These are phyloP conservation scores for Prionace glauca DNA, from an alignment of 2,797 vertebrate genomes.

Conservation along the genomic window DNA sequence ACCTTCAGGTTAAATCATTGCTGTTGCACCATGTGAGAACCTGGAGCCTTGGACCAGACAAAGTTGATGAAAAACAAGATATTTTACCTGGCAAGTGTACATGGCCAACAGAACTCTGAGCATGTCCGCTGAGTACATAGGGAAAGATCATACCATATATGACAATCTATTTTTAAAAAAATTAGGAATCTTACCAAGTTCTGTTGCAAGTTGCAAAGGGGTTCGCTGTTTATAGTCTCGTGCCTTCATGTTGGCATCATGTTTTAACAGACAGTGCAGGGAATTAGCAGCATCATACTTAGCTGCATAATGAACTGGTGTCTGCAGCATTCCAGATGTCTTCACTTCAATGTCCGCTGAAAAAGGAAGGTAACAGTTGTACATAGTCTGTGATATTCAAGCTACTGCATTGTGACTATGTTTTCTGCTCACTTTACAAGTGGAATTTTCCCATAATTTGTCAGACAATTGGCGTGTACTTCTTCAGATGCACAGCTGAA, in stretches of 20 bases:
- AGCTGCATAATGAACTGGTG: conserved; percentile 42
- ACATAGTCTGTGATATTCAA: background rate
- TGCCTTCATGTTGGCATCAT: conserved; percentile 36
- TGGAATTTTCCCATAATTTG: too few species aligned
- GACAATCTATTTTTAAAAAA: background rate
- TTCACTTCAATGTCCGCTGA: conserved; percentile 39
- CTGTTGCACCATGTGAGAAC: too few species aligned
- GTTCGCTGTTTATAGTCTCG: conserved; percentile 44
- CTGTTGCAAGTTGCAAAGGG: conserved; percentile 42
- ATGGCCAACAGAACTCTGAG: background rate
- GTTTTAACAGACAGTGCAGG: conserved; percentile 40
- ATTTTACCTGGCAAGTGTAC: background rate
- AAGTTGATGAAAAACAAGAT: background rate
- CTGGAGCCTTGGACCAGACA: background rate
- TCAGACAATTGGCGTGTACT: too few species aligned
- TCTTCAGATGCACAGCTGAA: too few species aligned
- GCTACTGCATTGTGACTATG: background rate
- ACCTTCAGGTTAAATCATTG: background rate
- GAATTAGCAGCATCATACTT: conserved; percentile 41
- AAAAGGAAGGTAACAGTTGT: background rate
- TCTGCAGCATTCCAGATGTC: conserved; percentile 41
- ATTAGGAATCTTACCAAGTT: conserved; percentile 39
- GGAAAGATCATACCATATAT: background rate
- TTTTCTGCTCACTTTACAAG: background rate
- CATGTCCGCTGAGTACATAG: background rate